Base-by-base conservation (phyloP, 2,113 vertebrate genomes). In the Oenanthe oenanthe region DNA sequence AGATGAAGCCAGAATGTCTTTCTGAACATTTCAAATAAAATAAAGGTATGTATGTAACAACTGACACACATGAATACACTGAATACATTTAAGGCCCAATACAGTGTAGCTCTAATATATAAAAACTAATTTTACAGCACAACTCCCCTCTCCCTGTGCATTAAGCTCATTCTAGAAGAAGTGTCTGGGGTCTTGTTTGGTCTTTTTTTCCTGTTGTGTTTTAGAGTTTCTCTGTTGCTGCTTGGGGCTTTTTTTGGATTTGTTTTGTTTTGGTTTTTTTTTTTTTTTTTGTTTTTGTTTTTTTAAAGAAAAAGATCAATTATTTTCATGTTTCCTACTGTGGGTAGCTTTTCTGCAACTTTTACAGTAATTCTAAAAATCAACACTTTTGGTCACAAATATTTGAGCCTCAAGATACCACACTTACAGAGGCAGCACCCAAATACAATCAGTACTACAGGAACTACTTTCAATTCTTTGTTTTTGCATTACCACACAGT, bases 241-340 rank as follows among this genome's bases (percentile, higher is more conserved):
- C 7, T 51, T 17, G 11, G 12, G 15, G 9, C 2, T 17, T 58
- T 36, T 51, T 51, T 51, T 70, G 6, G 4, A 47, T 15, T 72
- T 42, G 7, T 25, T 51, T 50, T 50, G 8, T 7, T 47, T 0
- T 45, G 25, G 7, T 16, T 17, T 17, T 24, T 17, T 19, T 32
- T 38, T 20, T 36, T 36, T 36, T 36, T 7, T 36, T 47, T 47
- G 20, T 42, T 10, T 12, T 7, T 32, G 13, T 50, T 51, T 0
- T 24, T 20, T 38, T 38, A 16, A 48, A 4, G 2, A 4, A 53
- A 48, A 72, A 48, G 11, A 9, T 2, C 0, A n/a, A n/a, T 20
- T 82, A 19, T 42, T 71, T 85, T 78, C 15, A 45, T 12, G 5
- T 54, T 85, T 86, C 67, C 66, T 60, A 5, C 6, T 36, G 14